Conservation (phyloP, 2,888 invertebrate genomes). For the Cremastinae sp. region DNA sequence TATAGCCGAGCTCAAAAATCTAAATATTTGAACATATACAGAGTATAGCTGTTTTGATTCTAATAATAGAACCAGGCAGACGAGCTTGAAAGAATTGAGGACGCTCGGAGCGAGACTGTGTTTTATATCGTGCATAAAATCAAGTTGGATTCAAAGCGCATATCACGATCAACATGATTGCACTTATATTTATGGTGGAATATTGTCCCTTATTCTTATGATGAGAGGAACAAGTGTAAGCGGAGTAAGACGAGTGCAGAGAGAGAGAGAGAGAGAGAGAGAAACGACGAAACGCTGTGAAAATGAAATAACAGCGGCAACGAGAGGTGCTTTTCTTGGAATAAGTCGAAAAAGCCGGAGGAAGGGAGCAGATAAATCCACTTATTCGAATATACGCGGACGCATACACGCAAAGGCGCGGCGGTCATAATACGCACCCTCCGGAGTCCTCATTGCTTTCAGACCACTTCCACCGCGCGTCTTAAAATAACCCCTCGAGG, state of each 20-base stretch:
- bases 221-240: neutral
- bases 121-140: too few relatives aligned
- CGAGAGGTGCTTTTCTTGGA: conserved; percentile 41
- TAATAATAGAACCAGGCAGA: too few relatives aligned
- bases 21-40: too few relatives aligned
- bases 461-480: conserved; percentile 43
- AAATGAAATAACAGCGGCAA: conserved; percentile 44
- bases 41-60: too few relatives aligned
- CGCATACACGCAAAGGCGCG: neutral
- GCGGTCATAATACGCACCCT: conserved; percentile 35
- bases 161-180: too few relatives aligned
- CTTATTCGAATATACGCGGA: conserved; percentile 55
- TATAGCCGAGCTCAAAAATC: too few relatives aligned
- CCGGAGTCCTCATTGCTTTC: conserved; percentile 7
- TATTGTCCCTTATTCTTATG: too few relatives aligned
- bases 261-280: neutral
- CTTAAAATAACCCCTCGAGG: conserved; percentile 55
- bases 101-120: too few relatives aligned
- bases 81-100: too few relatives aligned
- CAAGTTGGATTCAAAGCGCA: too few relatives aligned
- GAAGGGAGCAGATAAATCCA: conserved; percentile 58
- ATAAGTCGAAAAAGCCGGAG: conserved; percentile 48
- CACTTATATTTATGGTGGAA: too few relatives aligned
- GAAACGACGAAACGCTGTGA: conserved; percentile 26
- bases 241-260: too few relatives aligned